Conservation (phyloP, 2,888 invertebrate genomes). For the Philonicus albiceps region DNA sequence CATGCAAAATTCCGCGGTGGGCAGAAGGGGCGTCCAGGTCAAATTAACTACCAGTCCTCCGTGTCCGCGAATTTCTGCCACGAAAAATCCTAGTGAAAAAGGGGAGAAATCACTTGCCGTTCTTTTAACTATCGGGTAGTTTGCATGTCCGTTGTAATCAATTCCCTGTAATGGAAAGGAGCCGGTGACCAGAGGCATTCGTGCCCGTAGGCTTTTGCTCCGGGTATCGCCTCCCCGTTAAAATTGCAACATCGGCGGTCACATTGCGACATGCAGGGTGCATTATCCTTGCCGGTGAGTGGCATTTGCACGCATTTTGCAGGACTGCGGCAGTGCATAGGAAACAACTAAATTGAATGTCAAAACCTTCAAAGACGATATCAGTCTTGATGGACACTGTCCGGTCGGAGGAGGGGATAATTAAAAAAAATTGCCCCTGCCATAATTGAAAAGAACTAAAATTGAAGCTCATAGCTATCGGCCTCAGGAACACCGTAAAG, state of each 20-base stretch:
- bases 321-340: neutral
- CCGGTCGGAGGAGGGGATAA: neutral
- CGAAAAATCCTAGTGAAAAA: neutral
- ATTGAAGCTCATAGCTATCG: neutral
- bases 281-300: neutral
- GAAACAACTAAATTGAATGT: neutral
- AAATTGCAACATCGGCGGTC: slow-evolving; percentile 16
- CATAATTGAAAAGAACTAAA: neutral
- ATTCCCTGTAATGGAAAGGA: slow-evolving; percentile 22
- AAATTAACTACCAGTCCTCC: neutral
- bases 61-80: slow-evolving; percentile 22
- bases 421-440: neutral
- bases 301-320: slow-evolving; percentile 33
- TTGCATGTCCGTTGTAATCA: slow-evolving; percentile 37
- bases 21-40: neutral
- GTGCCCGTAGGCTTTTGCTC: neutral
- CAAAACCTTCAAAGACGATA: neutral
- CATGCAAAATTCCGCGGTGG: slow-evolving; percentile 32
- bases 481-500: neutral
- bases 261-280: slow-evolving; percentile 7
- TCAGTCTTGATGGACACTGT: slow-evolving; percentile 17
- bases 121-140: neutral
- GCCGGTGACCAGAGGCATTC: slow-evolving; percentile 16
- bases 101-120: neutral
- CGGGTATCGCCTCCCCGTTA: neutral